Percentiles rank a stretch among this genome's conserved stretches.
Evolutionary conservation across 2,888 invertebrate species (phyloP).

Genomic region (Parnassius smintheus): DNA sequence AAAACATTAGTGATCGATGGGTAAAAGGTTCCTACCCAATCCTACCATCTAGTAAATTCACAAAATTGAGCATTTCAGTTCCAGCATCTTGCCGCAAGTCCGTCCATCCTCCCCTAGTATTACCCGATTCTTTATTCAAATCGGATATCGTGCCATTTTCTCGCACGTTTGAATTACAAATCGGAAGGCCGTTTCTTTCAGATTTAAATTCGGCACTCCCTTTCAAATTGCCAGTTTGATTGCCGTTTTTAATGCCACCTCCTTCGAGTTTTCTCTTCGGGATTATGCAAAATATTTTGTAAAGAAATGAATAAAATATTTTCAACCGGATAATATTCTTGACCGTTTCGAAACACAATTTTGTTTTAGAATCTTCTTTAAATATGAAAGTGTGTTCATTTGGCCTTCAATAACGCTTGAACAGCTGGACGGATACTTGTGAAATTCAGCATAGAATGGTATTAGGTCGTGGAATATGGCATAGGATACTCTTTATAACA

Average conservation of each 20-base stretch:
- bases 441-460: too few species aligned
- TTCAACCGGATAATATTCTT: conserved; percentile 28
- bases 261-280: conserved; percentile 57
- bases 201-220: conserved; percentile 66
- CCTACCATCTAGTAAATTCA: too few species aligned
- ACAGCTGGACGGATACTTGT: too few species aligned
- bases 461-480: too few species aligned
- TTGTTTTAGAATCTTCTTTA: too few species aligned
- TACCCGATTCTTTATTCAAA: conserved; percentile 62
- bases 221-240: conserved; percentile 73
- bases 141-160: conserved; percentile 66
- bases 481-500: too few species aligned
- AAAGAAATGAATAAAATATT: conserved; percentile 35
- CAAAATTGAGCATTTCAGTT: conserved; percentile 40
- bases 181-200: conserved; percentile 70
- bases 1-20: too few species aligned
- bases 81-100: conserved; percentile 33
- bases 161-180: conserved; percentile 77
- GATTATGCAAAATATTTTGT: conserved; percentile 50
- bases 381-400: too few species aligned
- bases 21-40: too few species aligned
- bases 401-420: too few species aligned
- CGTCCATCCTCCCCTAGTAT: conserved; percentile 35
- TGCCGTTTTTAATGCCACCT: conserved; percentile 71
- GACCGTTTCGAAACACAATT: neutral